A percentile compares a stretch with the other conserved stretches of the same genome.
Conservation (phyloP, 2,888 invertebrate genomes). For the Pycnomerus fuliginosus region DNA sequence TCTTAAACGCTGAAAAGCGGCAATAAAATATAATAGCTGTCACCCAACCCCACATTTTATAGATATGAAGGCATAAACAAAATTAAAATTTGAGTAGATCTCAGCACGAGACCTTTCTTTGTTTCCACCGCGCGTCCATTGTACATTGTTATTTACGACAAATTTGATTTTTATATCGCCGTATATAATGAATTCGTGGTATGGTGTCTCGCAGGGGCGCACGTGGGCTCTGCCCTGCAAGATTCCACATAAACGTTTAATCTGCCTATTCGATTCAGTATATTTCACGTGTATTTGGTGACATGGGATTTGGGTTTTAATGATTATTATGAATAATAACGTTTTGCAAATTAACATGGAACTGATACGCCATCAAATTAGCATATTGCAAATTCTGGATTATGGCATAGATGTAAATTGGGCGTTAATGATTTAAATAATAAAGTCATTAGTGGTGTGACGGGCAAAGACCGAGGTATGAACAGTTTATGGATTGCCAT, state of each 20-base stretch:
- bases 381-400: too few relatives aligned
- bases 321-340: too few relatives aligned
- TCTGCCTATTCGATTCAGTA: too few relatives aligned
- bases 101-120: constrained; percentile 35
- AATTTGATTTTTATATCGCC: constrained; percentile 24
- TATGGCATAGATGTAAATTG: too few relatives aligned
- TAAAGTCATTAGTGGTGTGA: constrained; percentile 24
- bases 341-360: too few relatives aligned
- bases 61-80: constrained; percentile 40
- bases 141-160: constrained; percentile 36
- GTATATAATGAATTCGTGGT: background rate
- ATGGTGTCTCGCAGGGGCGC: too few relatives aligned
- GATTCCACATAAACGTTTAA: too few relatives aligned
- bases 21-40: constrained; percentile 37
- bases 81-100: constrained; percentile 37
- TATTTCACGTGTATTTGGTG: too few relatives aligned
- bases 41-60: constrained; percentile 36
- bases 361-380: too few relatives aligned
- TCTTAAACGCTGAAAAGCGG: constrained; percentile 35
- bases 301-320: too few relatives aligned
- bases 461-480: constrained; percentile 18
- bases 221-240: too few relatives aligned
- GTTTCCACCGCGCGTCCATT: constrained; percentile 36
- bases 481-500: constrained; percentile 23
- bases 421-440: constrained; percentile 17